Evolutionary conservation across 1,140 invertebrate species (phyloP), one percentile per base, ranked within the genome.

Genomic region (Drosophila arizonae): DNA sequence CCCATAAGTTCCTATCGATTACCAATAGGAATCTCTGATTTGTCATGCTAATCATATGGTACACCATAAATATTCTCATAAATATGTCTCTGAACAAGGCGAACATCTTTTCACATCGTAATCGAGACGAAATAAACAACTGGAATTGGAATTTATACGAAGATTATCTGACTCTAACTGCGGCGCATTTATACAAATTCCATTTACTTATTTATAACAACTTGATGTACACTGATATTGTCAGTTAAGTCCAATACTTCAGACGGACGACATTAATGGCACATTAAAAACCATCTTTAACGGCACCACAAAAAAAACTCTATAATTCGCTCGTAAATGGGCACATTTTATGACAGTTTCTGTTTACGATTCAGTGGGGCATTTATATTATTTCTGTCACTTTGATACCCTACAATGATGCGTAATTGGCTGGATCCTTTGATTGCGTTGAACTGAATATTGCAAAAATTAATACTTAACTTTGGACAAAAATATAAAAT

Each of bases 311-410:
- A 69, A 66, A 66, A 66, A 76, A 57, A 36, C 52, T 52, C 24
- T 70, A 62, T 60, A 81, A 77, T 54, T 39, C 17, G 41, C 65
- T 68, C 80, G 64, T 82, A 82, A 82, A 84, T 45, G 43, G 41
- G 41, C 10, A 45, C 56, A 56, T 72, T 82, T 81, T 82, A 82
- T 82, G 72, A 65, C 72, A 55, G 46, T 78, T 76, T 46, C 56
- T 48, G 67, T 82, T 82, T 76, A 82, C 52, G 64, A 60, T 62
- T 11, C 11, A 13, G 39, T 6, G 33, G 45, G 33, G 50, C 61
- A 58, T 75, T 64, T 39, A 54, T 50, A 74, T 81, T 64, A 72
- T 65, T 57, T 41, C 48, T 48, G 26, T 46, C 33, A 36, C 8
- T 43, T 13, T 8, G 3, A 30, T 52, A 52, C 51, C 6, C 51